These are phyloP conservation scores for Hybos culiciformis DNA, from an alignment of 2,888 invertebrate genomes.

Conservation along the genomic window DNA sequence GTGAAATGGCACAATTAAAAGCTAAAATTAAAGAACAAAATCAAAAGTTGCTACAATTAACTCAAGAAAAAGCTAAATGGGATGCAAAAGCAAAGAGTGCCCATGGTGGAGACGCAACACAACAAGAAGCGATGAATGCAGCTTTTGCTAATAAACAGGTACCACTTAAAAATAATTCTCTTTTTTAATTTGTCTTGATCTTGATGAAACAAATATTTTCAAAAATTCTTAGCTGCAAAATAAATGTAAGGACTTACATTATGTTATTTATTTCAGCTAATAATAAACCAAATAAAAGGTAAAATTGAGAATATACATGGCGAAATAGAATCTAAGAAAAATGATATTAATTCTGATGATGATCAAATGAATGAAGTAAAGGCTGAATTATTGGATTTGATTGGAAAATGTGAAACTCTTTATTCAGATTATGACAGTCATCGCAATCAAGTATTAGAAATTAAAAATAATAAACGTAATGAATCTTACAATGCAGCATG, in stretches of 20 bases:
- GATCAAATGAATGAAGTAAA: slow-evolving; percentile 60
- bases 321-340: slow-evolving; percentile 64
- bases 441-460: slow-evolving; percentile 41
- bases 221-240: neutral
- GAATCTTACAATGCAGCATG: slow-evolving; percentile 40
- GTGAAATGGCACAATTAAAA: slow-evolving; percentile 72
- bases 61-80: slow-evolving; percentile 69
- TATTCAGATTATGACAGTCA: slow-evolving; percentile 57
- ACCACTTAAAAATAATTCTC: slow-evolving; percentile 2
- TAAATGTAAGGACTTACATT: neutral
- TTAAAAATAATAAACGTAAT: slow-evolving; percentile 40
- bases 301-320: slow-evolving; percentile 61
- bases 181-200: slow-evolving; percentile 1
- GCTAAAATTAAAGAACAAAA: slow-evolving; percentile 73
- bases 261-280: slow-evolving; percentile 39
- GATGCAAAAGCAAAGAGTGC: slow-evolving; percentile 47
- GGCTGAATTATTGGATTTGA: slow-evolving; percentile 48
- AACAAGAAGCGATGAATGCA: slow-evolving; percentile 45
- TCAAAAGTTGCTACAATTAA: slow-evolving; percentile 60
- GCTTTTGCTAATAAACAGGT: slow-evolving; percentile 49
- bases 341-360: slow-evolving; percentile 71
- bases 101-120: slow-evolving; percentile 32
- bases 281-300: slow-evolving; percentile 53
- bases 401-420: slow-evolving; percentile 53
- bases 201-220: neutral